These are phyloP conservation scores for Drosophila miranda DNA, from an alignment of 1,140 invertebrate genomes.

Conservation along the genomic window DNA sequence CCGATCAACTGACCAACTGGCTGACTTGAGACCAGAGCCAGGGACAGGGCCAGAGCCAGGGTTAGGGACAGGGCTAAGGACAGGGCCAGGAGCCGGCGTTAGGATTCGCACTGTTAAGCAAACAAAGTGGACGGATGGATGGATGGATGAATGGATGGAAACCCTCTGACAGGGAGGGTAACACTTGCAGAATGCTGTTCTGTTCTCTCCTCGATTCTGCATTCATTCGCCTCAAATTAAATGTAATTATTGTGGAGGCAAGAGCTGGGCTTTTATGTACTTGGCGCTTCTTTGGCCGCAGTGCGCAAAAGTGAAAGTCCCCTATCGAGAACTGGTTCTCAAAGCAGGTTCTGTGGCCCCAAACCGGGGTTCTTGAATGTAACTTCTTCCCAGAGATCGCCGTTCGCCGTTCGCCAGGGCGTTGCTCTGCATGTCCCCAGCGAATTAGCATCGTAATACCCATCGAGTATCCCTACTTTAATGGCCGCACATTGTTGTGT, in stretches of 20 bases:
- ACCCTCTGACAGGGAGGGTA: too few species aligned
- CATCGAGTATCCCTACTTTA: constrained; percentile 37
- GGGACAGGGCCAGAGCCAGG: too few species aligned
- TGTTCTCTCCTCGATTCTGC: constrained; percentile 8
- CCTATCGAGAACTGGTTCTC: constrained; percentile 43
- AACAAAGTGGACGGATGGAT: constrained; percentile 42
- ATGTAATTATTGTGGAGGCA: constrained; percentile 64
- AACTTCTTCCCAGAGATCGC: too few species aligned
- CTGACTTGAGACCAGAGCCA: constrained; percentile 19
- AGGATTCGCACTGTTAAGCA: constrained; percentile 75
- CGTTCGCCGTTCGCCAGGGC: too few species aligned
- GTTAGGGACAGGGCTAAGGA: neutral
- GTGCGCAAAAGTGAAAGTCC: constrained; percentile 58
- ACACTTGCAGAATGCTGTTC: constrained; percentile 38
- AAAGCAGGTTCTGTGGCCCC: constrained; percentile 11
- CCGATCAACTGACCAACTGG: constrained; percentile 45
- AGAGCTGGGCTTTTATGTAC: constrained; percentile 28
- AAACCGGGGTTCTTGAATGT: too few species aligned
- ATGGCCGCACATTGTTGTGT: constrained; percentile 38
- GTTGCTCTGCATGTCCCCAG: too few species aligned
- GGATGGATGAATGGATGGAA: too few species aligned
- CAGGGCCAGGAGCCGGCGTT: constrained; percentile 42
- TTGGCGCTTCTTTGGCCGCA: constrained; percentile 41
- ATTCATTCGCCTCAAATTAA: constrained; percentile 73
- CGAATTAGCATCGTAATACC: constrained; percentile 54